Conservation (phyloP, 2,888 invertebrate species). For the Drosophila cognata region DNA sequence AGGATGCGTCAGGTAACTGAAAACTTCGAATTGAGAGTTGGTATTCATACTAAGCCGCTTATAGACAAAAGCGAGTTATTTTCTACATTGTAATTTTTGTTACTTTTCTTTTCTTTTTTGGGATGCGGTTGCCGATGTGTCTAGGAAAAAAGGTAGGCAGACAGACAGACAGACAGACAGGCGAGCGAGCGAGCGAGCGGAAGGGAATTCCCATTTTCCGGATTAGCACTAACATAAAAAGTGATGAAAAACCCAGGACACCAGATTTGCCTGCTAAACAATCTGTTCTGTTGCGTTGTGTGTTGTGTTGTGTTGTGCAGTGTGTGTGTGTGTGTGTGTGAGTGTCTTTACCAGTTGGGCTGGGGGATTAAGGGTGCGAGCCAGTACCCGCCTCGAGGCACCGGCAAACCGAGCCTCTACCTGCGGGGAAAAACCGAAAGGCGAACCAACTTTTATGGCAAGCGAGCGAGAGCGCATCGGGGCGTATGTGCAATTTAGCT, state of each 20-base stretch:
- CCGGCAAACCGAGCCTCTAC: conserved; percentile 16
- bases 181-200: conserved; percentile 38
- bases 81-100: background rate
- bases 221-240: conserved; percentile 64
- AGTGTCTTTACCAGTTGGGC: background rate
- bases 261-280: conserved; percentile 4
- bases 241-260: conserved; percentile 21
- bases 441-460: conserved; percentile 7
- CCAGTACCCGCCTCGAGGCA: conserved; percentile 46
- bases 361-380: conserved; percentile 75
- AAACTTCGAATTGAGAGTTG: background rate
- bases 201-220: conserved; percentile 82
- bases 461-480: conserved; percentile 1
- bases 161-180: background rate
- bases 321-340: background rate
- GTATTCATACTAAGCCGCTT: conserved; percentile 45
- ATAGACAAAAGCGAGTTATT: conserved; percentile 25
- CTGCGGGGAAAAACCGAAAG: conserved; percentile 45
- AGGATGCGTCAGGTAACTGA: background rate
- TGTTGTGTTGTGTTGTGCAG: background rate
- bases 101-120: background rate
- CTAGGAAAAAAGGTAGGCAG: conserved; percentile 29
- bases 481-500: conserved; percentile 70
- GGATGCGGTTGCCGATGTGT: conserved; percentile 43
- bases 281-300: background rate